Conservation (phyloP, 1,140 invertebrate genomes). For the Latrodectus geometricus region DNA sequence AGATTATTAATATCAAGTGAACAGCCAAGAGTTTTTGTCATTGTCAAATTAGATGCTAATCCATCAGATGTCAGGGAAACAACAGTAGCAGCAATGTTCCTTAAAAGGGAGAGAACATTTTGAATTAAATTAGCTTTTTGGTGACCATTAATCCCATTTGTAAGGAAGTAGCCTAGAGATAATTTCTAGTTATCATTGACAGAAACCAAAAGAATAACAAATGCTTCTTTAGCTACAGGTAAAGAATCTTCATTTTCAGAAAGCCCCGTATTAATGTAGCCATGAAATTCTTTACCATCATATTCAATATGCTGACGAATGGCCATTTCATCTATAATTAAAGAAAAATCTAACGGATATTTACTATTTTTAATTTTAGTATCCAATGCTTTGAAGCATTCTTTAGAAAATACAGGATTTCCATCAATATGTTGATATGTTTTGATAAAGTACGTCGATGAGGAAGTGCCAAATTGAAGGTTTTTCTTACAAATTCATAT, state of each 20-base stretch:
- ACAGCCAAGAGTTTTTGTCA: background rate
- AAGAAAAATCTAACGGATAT: conserved; percentile 30
- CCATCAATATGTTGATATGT: conserved; percentile 5
- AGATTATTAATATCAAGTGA: background rate
- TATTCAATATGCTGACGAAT: conserved; percentile 56
- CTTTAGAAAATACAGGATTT: background rate
- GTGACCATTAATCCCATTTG: conserved; percentile 61
- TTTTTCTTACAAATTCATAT: conserved; percentile 5
- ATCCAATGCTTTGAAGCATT: background rate
- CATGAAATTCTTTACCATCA: conserved; percentile 53
- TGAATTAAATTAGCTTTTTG: conserved; percentile 64
- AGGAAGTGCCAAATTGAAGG: background rate
- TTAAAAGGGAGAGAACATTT: conserved; percentile 6
- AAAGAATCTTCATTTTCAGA: conserved; percentile 62
- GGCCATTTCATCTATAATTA: conserved; percentile 60
- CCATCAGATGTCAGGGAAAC: conserved; percentile 23
- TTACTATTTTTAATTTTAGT: background rate
- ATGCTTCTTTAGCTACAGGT: conserved; percentile 66
- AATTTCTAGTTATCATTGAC: conserved; percentile 65
- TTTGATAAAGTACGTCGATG: background rate
- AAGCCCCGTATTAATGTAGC: conserved; percentile 48
- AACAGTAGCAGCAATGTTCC: background rate
- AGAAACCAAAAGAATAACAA: conserved; percentile 66
- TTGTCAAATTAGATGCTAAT: background rate
- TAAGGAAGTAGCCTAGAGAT: conserved; percentile 67